These are phyloP conservation scores for Ceyx erithaca DNA, from an alignment of 2,797 vertebrate genomes.

Conservation along the genomic window DNA sequence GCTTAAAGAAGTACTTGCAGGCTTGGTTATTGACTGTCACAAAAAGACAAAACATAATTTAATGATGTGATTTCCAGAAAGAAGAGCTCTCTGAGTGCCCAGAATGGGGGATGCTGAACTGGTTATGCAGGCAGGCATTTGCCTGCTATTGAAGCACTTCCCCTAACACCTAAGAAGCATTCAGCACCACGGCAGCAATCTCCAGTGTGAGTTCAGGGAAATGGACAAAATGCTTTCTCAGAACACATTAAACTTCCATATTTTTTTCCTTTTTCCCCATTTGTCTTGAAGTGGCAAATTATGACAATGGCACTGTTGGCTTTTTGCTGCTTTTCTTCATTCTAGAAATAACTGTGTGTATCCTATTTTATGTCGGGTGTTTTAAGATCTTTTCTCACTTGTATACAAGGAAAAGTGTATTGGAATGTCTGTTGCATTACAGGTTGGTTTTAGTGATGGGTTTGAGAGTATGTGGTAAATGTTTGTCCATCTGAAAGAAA, in stretches of 20 bases:
- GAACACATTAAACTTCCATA: not conserved
- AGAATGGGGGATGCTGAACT: not conserved
- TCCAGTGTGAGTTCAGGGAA: not conserved
- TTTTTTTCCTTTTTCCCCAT: not conserved
- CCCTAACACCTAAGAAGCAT: not conserved
- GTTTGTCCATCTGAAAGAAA: not conserved
- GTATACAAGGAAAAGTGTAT: not conserved
- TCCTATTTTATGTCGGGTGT: not conserved
- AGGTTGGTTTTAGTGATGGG: not conserved
- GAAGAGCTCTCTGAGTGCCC: not conserved
- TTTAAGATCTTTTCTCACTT: not conserved
- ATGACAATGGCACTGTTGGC: not conserved
- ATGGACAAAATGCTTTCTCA: not conserved
- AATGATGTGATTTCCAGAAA: not conserved
- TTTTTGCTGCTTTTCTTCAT: not conserved
- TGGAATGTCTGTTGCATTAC: not conserved
- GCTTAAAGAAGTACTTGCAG: not conserved
- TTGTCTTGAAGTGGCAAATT: not conserved
- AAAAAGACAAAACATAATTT: not conserved
- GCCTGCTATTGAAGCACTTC: not conserved
- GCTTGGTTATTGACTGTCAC: not conserved
- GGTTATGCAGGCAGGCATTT: not conserved
- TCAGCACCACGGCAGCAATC: not conserved
- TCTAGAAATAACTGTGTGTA: not conserved
- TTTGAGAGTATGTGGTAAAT: not conserved